Evolutionary conservation across 2,888 invertebrate species (phyloP), one percentile per base, ranked within the genome.

Genomic region (Gastracanthus pulcherrimus): DNA sequence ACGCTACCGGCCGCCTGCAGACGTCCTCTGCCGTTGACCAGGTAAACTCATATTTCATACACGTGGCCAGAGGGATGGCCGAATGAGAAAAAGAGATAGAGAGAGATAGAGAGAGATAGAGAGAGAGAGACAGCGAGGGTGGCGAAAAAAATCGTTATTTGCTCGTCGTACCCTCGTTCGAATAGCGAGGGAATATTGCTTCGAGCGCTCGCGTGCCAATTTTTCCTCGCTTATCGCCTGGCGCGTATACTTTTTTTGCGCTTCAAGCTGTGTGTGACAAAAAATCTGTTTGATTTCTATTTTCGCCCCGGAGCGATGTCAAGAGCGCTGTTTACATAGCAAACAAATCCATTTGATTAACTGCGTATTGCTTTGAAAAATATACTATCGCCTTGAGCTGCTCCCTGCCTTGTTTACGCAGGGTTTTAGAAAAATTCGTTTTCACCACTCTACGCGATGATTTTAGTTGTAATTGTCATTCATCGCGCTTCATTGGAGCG

Each of bases 1-100:
- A 94, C 85, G 89, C 90, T 29, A 92, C 92, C 45, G 92, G 93
- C 72, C 92, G 93, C 74, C 90, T 93, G 58, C 91, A 93, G 84
- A 92, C 93, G 6, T 92, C 93, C 82, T 87, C 89, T n/a, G 90
- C 92, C n/a, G 86, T 87, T 80, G 92, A 92, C 82, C 82, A 92
- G 92, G 93, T 93, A 90, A 90, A 87, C 88, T 64, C 74, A 55
- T 77, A 38, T 87, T 84, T 19, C 16, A 51, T 38, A 11, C 26
- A 55, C n/a, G n/a, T n/a, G 0, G 51, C 51, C 16, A 55, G n/a
- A n/a, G n/a, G n/a, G n/a, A n/a, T n/a, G n/a, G 45, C 13, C 13
- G 45, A 11, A 0, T 13, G 5, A 29, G 2, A 45, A 29, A 45
- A 1, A 45, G n/a, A 31, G n/a, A 62, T 31, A 62, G 34, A 26